Conservation (phyloP, 1,140 invertebrate species). For the Sarcophaga peregrina region DNA sequence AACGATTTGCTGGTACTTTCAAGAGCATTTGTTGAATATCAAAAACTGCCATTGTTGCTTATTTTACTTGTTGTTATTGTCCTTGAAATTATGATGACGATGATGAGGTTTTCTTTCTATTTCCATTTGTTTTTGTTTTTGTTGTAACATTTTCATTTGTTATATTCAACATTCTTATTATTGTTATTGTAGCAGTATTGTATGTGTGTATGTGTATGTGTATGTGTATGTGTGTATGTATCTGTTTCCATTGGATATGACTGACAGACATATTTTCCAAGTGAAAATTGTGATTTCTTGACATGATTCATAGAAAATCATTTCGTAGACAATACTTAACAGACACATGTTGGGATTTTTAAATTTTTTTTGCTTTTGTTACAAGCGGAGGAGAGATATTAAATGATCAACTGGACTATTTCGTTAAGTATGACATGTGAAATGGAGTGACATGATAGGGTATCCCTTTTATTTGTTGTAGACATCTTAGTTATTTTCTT, state of each 20-base stretch:
- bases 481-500: background rate
- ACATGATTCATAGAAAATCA: conserved; percentile 11
- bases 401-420: conserved; percentile 11
- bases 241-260: background rate
- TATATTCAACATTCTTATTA: background rate
- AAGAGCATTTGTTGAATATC: background rate
- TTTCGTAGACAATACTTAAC: conserved; percentile 11
- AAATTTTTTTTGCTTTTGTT: background rate
- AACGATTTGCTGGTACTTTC: background rate
- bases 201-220: background rate
- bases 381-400: background rate
- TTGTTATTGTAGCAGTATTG: background rate
- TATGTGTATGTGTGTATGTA: background rate
- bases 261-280: background rate
- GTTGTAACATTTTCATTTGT: background rate
- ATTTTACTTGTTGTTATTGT: conserved; percentile 2
- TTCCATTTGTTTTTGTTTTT: too few species aligned
- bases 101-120: too few species aligned
- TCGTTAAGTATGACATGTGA: conserved; percentile 1
- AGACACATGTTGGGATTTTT: conserved; percentile 6
- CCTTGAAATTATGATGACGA: background rate
- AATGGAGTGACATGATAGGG: background rate
- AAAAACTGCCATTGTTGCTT: conserved; percentile 9
- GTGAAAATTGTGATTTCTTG: conserved; percentile 4
- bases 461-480: background rate